These are phyloP conservation scores for Anoncus sp. DNA, from an alignment of 2,888 invertebrate genomes.

Conservation along the genomic window DNA sequence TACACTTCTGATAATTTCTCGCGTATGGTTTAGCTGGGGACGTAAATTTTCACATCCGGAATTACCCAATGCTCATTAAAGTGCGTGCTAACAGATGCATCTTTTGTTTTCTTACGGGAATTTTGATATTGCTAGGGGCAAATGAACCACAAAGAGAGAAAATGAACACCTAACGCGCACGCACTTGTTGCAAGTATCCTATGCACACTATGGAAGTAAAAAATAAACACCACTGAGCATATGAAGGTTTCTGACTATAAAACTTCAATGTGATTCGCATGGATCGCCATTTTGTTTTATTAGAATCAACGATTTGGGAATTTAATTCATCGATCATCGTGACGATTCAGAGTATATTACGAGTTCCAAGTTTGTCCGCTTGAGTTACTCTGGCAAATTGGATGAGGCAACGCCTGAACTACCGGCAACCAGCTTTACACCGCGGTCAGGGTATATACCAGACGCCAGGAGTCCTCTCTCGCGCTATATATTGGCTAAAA, in stretches of 20 bases:
- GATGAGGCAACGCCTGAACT: constrained; percentile 39
- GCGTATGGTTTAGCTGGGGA: too few relatives aligned
- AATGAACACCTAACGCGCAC: too few relatives aligned
- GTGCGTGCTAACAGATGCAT: too few relatives aligned
- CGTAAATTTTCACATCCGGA: too few relatives aligned
- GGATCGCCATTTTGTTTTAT: not conserved
- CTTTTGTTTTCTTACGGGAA: too few relatives aligned
- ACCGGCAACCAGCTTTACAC: constrained; percentile 53
- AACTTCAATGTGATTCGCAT: not conserved
- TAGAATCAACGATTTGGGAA: not conserved
- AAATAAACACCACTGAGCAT: not conserved
- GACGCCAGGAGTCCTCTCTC: constrained; percentile 36
- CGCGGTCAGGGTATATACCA: constrained; percentile 29
- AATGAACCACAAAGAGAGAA: too few relatives aligned
- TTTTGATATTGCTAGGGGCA: too few relatives aligned
- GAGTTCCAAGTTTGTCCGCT: not conserved
- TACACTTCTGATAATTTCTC: too few relatives aligned
- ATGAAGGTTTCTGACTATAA: not conserved
- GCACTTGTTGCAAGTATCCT: too few relatives aligned
- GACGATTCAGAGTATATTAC: not conserved
- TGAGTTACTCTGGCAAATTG: not conserved
- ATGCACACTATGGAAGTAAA: too few relatives aligned
- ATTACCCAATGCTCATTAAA: too few relatives aligned
- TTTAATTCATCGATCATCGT: not conserved
- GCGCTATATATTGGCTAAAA: constrained; percentile 1